phyloP scores from a whole-genome alignment of 2,113 vertebrate species.

The Percina caprodes region DNA sequence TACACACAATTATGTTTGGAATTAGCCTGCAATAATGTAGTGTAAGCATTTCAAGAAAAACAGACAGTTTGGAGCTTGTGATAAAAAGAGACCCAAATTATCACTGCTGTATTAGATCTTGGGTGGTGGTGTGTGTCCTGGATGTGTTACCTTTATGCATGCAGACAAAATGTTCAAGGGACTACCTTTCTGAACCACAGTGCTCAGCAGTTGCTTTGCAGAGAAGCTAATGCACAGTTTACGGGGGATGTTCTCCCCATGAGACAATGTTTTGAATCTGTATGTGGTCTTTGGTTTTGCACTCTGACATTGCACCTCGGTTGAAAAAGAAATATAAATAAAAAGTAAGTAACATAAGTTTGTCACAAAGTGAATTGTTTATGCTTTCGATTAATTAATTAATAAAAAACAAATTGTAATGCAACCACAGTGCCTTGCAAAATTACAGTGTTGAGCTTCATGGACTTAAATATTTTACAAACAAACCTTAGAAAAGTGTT shows the following conservation, averaged over 20 bases:
- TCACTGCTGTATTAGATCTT: not conserved
- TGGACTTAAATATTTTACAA: not conserved
- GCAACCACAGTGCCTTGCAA: not conserved
- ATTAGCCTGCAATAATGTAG: not conserved
- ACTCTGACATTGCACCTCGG: not conserved
- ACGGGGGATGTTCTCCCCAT: not conserved
- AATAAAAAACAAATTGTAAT: too few relatives aligned
- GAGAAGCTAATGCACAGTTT: not conserved
- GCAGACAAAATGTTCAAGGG: too few relatives aligned
- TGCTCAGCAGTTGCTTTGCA: not conserved
- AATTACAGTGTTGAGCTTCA: not conserved
- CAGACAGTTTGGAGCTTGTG: not conserved
- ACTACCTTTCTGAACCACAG: not conserved
- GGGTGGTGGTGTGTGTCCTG: not conserved
- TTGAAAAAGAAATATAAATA: not conserved
- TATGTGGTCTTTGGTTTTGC: not conserved
- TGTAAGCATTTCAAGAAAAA: not conserved
- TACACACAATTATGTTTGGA: not conserved
- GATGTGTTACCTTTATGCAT: not conserved
- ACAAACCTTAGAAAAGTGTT: constrained; percentile 1
- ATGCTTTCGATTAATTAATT: not conserved
- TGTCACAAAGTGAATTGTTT: not conserved
- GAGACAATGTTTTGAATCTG: not conserved
- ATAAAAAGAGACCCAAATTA: not conserved
- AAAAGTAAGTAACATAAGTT: not conserved